Percentiles rank a stretch among this genome's conserved stretches.
phyloP scores from a whole-genome alignment of 2,113 vertebrate species.

The Seriola aureovittata region DNA sequence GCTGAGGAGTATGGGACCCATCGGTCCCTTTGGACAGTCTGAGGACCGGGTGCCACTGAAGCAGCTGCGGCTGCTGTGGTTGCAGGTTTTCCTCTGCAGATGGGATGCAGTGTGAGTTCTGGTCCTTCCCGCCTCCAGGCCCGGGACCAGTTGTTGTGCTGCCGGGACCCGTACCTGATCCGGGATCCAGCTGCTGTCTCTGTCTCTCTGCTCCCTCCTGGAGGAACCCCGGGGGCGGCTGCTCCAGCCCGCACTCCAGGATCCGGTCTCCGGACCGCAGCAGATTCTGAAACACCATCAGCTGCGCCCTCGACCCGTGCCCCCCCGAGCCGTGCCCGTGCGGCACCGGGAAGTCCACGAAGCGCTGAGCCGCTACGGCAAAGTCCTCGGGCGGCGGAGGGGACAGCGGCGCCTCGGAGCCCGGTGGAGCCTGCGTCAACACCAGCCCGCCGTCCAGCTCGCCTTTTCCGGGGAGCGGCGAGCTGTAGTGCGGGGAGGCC shows the following conservation, averaged over 20 bases:
- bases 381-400: slow-evolving; percentile 77
- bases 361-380: slow-evolving; percentile 64
- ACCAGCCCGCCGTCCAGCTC: slow-evolving; percentile 72
- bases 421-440: slow-evolving; percentile 59
- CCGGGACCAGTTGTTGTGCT: slow-evolving; percentile 21
- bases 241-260: slow-evolving; percentile 75
- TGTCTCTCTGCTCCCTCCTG: slow-evolving; percentile 56
- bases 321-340: slow-evolving; percentile 54
- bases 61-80: slow-evolving; percentile 22
- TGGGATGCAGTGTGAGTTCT: slow-evolving; percentile 15
- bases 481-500: slow-evolving; percentile 70
- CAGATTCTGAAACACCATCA: slow-evolving; percentile 91
- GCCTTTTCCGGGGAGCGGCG: slow-evolving; percentile 72
- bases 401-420: slow-evolving; percentile 66
- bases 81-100: slow-evolving; percentile 52
- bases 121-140: slow-evolving; percentile 46
- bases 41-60: slow-evolving; percentile 73
- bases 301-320: slow-evolving; percentile 82
- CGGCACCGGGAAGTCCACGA: slow-evolving; percentile 65
- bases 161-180: slow-evolving; percentile 18
- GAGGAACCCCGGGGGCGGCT: slow-evolving; percentile 54
- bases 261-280: slow-evolving; percentile 80
- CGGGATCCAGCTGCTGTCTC: slow-evolving; percentile 42
- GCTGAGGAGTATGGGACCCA: slow-evolving; percentile 28
- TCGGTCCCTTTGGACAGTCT: slow-evolving; percentile 58